Percentiles rank a stretch among this genome's conserved stretches.
These are phyloP conservation scores for Theristus sp. DNA, from an alignment of 2,888 invertebrate species.

Conservation along the genomic window DNA sequence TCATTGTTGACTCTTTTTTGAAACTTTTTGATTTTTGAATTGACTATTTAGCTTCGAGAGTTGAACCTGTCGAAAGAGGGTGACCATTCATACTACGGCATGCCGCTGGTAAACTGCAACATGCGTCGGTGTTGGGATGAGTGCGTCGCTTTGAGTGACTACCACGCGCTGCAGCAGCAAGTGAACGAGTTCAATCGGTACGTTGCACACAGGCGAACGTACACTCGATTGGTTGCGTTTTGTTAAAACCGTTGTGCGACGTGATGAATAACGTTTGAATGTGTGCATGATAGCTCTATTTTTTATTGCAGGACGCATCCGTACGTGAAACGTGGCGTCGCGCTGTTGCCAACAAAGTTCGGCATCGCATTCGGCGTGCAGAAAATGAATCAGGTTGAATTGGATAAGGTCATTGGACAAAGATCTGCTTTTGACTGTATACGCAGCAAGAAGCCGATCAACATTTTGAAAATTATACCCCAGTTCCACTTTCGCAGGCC, in stretches of 20 bases:
- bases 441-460: no score
- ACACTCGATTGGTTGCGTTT: no score
- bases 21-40: not conserved
- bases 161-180: slow-evolving; percentile 15
- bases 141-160: slow-evolving; percentile 24
- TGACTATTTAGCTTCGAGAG: slow-evolving; percentile 35
- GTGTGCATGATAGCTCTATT: no score
- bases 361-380: slow-evolving; percentile 27
- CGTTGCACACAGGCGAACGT: not conserved
- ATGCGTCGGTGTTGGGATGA: slow-evolving; percentile 29
- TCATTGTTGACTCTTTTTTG: no score
- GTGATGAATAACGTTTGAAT: no score
- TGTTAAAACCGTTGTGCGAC: not conserved
- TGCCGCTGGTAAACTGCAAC: slow-evolving; percentile 50
- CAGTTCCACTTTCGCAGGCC: no score
- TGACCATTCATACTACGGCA: slow-evolving; percentile 55
- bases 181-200: slow-evolving; percentile 30
- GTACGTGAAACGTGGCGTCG: slow-evolving; percentile 21
- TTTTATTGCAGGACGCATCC: slow-evolving; percentile 14
- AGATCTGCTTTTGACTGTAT: no score
- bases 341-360: slow-evolving; percentile 23
- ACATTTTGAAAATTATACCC: no score
- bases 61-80: slow-evolving; percentile 64
- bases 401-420: no score
- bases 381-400: slow-evolving; percentile 23